Percentiles rank a stretch among this genome's conserved stretches.
phyloP scores from a whole-genome alignment of 53 echinoderm and acorn worm genomes.

The Henricia sp. region DNA sequence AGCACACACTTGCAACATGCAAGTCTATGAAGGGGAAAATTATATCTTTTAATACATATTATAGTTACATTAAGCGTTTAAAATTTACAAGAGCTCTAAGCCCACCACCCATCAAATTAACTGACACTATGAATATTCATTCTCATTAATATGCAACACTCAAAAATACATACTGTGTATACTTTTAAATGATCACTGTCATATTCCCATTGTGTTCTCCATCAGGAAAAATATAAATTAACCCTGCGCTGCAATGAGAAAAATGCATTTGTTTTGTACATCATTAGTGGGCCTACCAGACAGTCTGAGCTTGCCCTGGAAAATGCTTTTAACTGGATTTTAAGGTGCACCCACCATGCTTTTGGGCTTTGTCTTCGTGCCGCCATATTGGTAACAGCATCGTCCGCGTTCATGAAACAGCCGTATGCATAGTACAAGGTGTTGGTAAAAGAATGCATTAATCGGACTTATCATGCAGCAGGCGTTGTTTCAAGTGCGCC shows the following conservation, averaged over 20 bases:
- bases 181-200: background rate
- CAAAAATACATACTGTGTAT: background rate
- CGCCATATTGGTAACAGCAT: slow-evolving; percentile 6
- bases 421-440: too few species aligned
- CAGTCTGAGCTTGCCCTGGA: too few species aligned
- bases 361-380: background rate
- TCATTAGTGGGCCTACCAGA: background rate
- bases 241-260: slow-evolving; percentile 16
- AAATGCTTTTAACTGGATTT: background rate
- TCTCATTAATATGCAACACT: slow-evolving; percentile 11
- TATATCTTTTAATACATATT: slow-evolving; percentile 27
- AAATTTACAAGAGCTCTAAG: slow-evolving; percentile 54
- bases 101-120: slow-evolving; percentile 6
- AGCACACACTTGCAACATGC: too few species aligned
- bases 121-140: slow-evolving; percentile 36
- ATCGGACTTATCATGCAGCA: too few species aligned
- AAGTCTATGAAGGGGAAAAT: background rate
- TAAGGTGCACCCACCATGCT: background rate
- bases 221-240: slow-evolving; percentile 7
- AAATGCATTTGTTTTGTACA: background rate
- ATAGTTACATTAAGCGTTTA: slow-evolving; percentile 45
- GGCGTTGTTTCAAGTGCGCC: too few species aligned
- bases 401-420: background rate
- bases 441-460: too few species aligned
- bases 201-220: background rate